Base-by-base conservation (phyloP, 2,113 vertebrate genomes). In the Falcunculus frontatus region DNA sequence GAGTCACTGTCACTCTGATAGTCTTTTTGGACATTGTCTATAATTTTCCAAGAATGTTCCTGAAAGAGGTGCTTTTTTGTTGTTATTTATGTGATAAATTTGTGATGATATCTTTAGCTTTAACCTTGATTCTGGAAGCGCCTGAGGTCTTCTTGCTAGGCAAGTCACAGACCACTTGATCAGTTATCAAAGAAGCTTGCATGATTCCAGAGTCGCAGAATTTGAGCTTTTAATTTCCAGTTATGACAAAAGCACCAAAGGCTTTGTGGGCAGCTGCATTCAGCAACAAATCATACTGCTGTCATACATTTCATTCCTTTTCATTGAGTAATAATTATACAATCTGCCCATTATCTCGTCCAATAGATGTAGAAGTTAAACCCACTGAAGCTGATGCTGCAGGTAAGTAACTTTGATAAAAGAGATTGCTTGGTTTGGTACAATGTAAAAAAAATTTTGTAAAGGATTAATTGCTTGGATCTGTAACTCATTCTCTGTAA, bases 171-270 rank as follows among this genome's bases (percentile, higher is more conserved):
- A 90, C 16, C 52, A 80, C 75, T 95, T 63, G 60, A 81, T 90
- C 63, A 56, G 37, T 92, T 93, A 95, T 95, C 84, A 89, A 89
- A 96, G 89, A 90, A 69, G 33, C 76, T 83, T 89, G 60, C 44
- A 50, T 84, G 92, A 96, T 73, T 90, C 84, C 84, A 57, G 59
- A 88, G 97, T 85, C 32, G 2, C 82, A 93, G 91, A 96, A 97
- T 85, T 49, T 84, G 86, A 90, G 49, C 82, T 95, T 92, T 95
- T 94, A 93, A 97, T 96, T 76, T 95, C 65, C 65, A 27, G n/a
- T 57, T 84, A 62, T 92, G 85, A 91, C 46, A 92, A 44, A 81
- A 2, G 12, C 60, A 95, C 83, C 46, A 86, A 94, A 96, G 86
- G 52, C 87, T 89, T 94, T 89, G 92, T 56, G 65, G 44, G 69